Percentiles rank a stretch among this genome's conserved stretches.
Conservation (phyloP, 2,113 vertebrate species). For the Uropsilus gracilis region DNA sequence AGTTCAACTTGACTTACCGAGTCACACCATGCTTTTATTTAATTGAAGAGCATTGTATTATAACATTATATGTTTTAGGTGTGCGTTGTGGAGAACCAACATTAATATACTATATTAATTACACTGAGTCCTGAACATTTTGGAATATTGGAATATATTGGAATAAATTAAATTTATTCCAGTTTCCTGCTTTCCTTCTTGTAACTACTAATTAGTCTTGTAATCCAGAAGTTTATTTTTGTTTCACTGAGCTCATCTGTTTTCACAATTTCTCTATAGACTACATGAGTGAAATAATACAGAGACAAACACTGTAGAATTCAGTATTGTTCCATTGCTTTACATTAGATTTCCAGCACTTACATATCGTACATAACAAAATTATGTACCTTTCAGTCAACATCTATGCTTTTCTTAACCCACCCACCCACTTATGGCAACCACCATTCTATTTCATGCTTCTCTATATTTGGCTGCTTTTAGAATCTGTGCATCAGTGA, state of each 20-base stretch:
- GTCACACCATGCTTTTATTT: background rate
- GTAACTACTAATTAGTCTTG: too few relatives aligned
- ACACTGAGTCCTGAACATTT: too few relatives aligned
- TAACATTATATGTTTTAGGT: too few relatives aligned
- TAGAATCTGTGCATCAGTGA: background rate
- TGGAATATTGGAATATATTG: too few relatives aligned
- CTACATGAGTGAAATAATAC: background rate
- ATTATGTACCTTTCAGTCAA: background rate
- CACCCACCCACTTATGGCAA: background rate
- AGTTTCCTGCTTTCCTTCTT: too few relatives aligned
- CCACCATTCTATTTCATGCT: background rate
- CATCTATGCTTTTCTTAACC: background rate
- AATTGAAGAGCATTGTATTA: too few relatives aligned
- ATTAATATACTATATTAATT: too few relatives aligned
- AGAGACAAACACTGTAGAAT: too few relatives aligned
- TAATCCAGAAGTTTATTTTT: too few relatives aligned
- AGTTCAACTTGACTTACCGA: slow-evolving; percentile 26
- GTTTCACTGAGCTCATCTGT: too few relatives aligned
- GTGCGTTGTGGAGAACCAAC: too few relatives aligned
- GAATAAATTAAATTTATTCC: too few relatives aligned
- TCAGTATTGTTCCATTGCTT: background rate
- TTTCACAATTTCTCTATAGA: background rate
- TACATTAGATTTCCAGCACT: background rate
- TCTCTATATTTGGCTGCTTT: background rate
- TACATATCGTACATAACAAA: background rate